Conservation (phyloP, 2,888 invertebrate species). For the Andrena dorsata region DNA sequence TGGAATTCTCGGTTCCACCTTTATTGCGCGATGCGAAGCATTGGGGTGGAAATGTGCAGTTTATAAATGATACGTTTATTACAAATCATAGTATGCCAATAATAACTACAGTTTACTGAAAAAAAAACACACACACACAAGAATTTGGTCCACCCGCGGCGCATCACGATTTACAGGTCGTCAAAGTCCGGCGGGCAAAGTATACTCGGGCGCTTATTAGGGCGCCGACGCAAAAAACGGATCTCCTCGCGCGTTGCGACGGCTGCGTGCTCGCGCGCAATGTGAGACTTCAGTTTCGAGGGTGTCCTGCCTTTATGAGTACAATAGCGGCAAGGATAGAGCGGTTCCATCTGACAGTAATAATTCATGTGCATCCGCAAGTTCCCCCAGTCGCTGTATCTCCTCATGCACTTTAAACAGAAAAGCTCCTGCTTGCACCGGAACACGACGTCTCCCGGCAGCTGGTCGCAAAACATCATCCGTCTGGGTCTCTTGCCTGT, state of each 20-base stretch:
- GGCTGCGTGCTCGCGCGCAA: constrained; percentile 72
- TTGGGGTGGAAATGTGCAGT: not conserved
- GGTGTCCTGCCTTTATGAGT: constrained; percentile 73
- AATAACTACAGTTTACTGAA: constrained; percentile 21
- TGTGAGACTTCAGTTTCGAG: constrained; percentile 74
- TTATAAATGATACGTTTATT: constrained; percentile 50
- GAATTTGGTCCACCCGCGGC: not conserved
- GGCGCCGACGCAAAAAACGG: no score
- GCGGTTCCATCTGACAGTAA: constrained; percentile 78
- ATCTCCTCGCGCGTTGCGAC: constrained; percentile 8
- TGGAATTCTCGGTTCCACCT: no score
- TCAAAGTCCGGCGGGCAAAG: no score
- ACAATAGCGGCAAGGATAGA: constrained; percentile 76
- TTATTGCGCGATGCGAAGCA: no score
- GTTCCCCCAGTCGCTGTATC: constrained; percentile 78
- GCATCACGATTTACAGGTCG: not conserved
- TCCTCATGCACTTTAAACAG: constrained; percentile 76
- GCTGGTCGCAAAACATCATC: constrained; percentile 74
- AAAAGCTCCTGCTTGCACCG: constrained; percentile 74
- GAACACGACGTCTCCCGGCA: constrained; percentile 75
- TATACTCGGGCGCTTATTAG: no score
- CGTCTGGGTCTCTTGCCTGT: constrained; percentile 45
- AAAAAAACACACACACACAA: not conserved
- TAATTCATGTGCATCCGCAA: constrained; percentile 79
- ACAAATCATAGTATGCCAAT: not conserved